phyloP scores from a whole-genome alignment of 2,797 vertebrate species.

The Xenopus petersii region DNA sequence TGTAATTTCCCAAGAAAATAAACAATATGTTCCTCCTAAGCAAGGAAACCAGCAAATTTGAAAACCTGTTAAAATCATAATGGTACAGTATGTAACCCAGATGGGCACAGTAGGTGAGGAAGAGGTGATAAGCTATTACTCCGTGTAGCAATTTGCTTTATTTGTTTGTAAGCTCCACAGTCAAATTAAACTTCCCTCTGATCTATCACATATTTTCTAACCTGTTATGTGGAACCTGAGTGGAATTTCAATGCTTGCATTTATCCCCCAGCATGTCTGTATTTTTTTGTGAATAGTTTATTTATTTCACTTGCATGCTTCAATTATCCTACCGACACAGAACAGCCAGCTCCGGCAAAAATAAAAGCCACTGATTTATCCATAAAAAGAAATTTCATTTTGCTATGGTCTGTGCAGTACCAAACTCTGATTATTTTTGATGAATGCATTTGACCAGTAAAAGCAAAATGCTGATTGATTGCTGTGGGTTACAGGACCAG shows the following conservation, averaged over 20 bases:
- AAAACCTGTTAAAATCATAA: too few relatives aligned
- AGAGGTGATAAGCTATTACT: too few relatives aligned
- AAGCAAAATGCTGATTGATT: too few relatives aligned
- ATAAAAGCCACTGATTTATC: neutral
- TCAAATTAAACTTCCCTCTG: slow-evolving; percentile 11
- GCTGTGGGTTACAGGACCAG: too few relatives aligned
- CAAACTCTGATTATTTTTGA: too few relatives aligned
- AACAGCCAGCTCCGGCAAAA: neutral
- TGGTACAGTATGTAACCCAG: neutral
- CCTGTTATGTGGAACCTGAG: slow-evolving; percentile 10
- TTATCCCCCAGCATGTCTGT: slow-evolving; percentile 12
- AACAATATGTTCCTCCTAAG: too few relatives aligned
- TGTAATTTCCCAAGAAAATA: too few relatives aligned
- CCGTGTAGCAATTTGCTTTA: slow-evolving; percentile 7
- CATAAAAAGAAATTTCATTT: neutral
- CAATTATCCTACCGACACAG: slow-evolving; percentile 14
- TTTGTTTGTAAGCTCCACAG: slow-evolving; percentile 16
- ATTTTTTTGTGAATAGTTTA: slow-evolving; percentile 49
- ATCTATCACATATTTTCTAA: slow-evolving; percentile 26
- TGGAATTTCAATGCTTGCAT: slow-evolving; percentile 33
- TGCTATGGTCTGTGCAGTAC: too few relatives aligned
- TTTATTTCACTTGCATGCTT: neutral
- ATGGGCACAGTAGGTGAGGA: neutral
- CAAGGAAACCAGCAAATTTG: too few relatives aligned
- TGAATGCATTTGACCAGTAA: too few relatives aligned